Percentiles rank a stretch among this genome's conserved stretches.
Conservation (phyloP, 2,888 invertebrate species). For the Napeogenes inachia region DNA sequence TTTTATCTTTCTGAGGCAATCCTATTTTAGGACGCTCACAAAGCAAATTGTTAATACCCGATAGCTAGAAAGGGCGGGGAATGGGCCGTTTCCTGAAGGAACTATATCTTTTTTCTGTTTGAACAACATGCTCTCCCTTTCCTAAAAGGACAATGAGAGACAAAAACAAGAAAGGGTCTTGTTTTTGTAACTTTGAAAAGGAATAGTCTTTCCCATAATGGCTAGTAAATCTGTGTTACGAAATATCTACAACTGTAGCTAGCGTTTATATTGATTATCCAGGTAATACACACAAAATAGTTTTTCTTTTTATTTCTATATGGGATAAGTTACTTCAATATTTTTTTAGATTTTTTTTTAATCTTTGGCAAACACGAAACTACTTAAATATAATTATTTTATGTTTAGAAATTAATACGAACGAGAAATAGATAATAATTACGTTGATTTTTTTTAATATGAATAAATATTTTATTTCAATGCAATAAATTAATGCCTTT, state of each 20-base stretch:
- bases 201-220: constrained; percentile 3
- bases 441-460: too few relatives aligned
- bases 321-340: too few relatives aligned
- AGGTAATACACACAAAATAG: too few relatives aligned
- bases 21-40: constrained; percentile 46
- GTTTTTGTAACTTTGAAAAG: constrained; percentile 24
- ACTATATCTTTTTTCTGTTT: constrained; percentile 58
- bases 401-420: too few relatives aligned
- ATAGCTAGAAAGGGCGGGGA: constrained; percentile 61
- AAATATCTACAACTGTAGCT: background rate
- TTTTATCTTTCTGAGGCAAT: constrained; percentile 37
- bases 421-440: too few relatives aligned
- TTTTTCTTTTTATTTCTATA: constrained; percentile 24
- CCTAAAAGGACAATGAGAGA: constrained; percentile 24
- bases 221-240: constrained; percentile 3
- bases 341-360: too few relatives aligned
- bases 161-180: constrained; percentile 22
- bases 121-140: constrained; percentile 24
- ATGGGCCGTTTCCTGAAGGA: constrained; percentile 63
- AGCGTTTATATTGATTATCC: too few relatives aligned
- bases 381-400: too few relatives aligned
- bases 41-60: constrained; percentile 68
- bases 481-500: too few relatives aligned
- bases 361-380: too few relatives aligned
- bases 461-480: too few relatives aligned